Evolutionary conservation across 2,888 invertebrate species (phyloP).

Genomic region (Dicycla oo): DNA sequence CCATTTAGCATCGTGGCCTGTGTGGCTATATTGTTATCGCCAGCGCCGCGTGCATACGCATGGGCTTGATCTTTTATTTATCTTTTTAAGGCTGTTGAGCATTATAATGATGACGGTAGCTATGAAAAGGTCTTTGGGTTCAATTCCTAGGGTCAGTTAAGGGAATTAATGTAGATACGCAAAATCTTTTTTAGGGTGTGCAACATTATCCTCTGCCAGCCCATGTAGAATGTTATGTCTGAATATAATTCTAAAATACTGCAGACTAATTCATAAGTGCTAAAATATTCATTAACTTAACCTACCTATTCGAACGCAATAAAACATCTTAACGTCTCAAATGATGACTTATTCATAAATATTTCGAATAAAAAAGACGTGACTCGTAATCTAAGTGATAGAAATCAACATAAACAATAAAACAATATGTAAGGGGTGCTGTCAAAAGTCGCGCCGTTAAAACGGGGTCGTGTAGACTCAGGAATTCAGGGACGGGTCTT

Average conservation of each 20-base stretch:
- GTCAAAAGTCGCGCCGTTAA: constrained; percentile 65
- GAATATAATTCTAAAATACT: neutral
- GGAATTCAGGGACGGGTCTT: constrained; percentile 36
- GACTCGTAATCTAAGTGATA: constrained; percentile 46
- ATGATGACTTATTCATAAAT: constrained; percentile 55
- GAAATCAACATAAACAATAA: constrained; percentile 62
- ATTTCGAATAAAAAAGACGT: constrained; percentile 44
- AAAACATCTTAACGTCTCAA: constrained; percentile 20
- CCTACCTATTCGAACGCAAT: constrained; percentile 9
- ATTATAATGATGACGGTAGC: neutral
- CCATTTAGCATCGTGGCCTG: too few relatives aligned
- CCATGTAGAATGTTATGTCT: neutral
- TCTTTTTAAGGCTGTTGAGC: neutral
- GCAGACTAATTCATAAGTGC: neutral
- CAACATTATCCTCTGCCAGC: neutral
- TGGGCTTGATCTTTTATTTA: neutral
- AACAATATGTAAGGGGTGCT: constrained; percentile 48
- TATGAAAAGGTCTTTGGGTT: too few relatives aligned
- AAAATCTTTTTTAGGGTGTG: neutral
- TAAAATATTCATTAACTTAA: neutral
- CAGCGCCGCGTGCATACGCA: neutral
- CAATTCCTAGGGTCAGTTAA: neutral
- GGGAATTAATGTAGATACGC: neutral
- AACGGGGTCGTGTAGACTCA: constrained; percentile 54
- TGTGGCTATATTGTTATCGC: too few relatives aligned